These are phyloP conservation scores for Eupeodes latifasciatus DNA, from an alignment of 2,888 invertebrate genomes.

Conservation along the genomic window DNA sequence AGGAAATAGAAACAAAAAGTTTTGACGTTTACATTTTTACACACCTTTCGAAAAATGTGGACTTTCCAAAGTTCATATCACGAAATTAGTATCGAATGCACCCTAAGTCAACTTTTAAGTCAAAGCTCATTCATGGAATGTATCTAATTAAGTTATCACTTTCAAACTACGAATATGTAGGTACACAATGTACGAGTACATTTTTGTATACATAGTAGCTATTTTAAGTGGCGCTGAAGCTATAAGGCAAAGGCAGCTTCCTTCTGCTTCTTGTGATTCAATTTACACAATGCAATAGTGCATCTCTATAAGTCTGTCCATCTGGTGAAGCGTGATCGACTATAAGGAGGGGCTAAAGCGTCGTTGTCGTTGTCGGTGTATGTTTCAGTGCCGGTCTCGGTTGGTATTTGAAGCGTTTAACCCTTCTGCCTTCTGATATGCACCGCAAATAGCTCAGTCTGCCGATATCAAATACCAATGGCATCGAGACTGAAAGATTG, in stretches of 20 bases:
- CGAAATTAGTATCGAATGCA: background rate
- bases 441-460: conserved; percentile 37
- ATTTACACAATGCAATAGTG: conserved; percentile 18
- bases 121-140: conserved; percentile 38
- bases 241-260: conserved; percentile 17
- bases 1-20: background rate
- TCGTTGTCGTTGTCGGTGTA: background rate
- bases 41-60: background rate
- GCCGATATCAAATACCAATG: conserved; percentile 12
- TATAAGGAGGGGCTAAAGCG: background rate
- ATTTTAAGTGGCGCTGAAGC: conserved; percentile 33
- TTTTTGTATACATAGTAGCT: background rate
- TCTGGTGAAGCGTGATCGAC: conserved; percentile 3
- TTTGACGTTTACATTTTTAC: background rate
- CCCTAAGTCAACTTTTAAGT: conserved; percentile 17
- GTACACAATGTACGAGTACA: background rate
- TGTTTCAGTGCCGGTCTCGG: conserved; percentile 6
- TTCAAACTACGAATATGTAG: background rate
- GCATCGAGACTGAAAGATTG: conserved; percentile 2
- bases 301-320: background rate
- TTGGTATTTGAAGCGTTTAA: conserved; percentile 43
- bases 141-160: conserved; percentile 51
- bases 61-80: background rate
- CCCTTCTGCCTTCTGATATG: conserved; percentile 30
- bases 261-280: conserved; percentile 47